Conservation (phyloP, 2,797 vertebrate genomes). For the Helostoma temminkii region DNA sequence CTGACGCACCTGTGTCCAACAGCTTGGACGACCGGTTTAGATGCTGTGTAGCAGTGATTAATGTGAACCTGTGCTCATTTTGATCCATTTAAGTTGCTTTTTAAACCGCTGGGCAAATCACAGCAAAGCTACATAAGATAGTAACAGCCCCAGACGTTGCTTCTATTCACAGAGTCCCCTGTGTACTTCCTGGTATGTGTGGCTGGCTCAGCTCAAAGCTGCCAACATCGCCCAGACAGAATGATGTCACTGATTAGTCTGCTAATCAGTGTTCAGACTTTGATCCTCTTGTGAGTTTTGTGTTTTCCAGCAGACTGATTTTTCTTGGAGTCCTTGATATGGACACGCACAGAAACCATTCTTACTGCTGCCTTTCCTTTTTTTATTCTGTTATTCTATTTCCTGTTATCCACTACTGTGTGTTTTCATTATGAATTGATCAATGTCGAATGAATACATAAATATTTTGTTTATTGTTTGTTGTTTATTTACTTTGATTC, state of each 20-base stretch:
- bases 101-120: too few relatives aligned
- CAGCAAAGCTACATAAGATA: background rate
- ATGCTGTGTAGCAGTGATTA: background rate
- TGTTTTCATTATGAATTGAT: too few relatives aligned
- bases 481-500: too few relatives aligned
- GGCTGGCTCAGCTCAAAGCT: background rate
- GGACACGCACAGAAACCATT: background rate
- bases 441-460: too few relatives aligned
- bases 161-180: constrained; percentile 19
- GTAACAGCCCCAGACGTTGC: constrained; percentile 9
- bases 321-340: background rate
- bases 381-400: too few relatives aligned
- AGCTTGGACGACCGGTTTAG: background rate
- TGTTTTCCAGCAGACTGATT: background rate
- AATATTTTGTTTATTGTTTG: too few relatives aligned
- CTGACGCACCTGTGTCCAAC: background rate
- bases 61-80: background rate
- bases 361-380: background rate
- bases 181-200: constrained; percentile 39
- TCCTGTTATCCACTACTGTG: too few relatives aligned
- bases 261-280: constrained; percentile 46
- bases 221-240: constrained; percentile 29
- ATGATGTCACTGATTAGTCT: constrained; percentile 60
- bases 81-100: background rate
- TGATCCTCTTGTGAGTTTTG: constrained; percentile 42